Conservation (phyloP, 37 sponge, comb jelly and placozoan species). For the Haliclona indistincta region DNA sequence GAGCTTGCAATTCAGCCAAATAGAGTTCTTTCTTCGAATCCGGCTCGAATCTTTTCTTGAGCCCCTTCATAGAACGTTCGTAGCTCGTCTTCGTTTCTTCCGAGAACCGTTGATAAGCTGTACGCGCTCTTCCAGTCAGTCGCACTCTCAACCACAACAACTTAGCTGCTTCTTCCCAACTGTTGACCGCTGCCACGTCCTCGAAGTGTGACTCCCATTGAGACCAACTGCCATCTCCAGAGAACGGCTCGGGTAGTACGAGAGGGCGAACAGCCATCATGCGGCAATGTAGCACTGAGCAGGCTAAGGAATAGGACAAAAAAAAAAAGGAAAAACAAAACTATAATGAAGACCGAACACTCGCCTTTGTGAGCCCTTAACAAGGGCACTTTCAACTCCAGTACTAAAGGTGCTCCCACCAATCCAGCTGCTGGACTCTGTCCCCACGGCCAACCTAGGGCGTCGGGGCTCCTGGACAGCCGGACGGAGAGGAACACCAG, state of each 20-base stretch:
- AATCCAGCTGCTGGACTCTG: too few relatives aligned
- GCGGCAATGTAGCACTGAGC: too few relatives aligned
- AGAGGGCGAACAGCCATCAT: constrained; percentile 8
- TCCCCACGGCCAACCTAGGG: neutral
- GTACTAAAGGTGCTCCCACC: too few relatives aligned
- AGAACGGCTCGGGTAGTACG: constrained; percentile 33
- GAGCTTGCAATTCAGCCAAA: constrained; percentile 36
- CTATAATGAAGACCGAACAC: too few relatives aligned
- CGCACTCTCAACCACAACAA: constrained; percentile 38
- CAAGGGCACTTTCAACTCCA: too few relatives aligned
- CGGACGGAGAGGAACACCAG: neutral
- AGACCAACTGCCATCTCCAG: constrained; percentile 41
- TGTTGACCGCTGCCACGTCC: constrained; percentile 31
- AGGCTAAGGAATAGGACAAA: too few relatives aligned
- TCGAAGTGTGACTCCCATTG: constrained; percentile 37
- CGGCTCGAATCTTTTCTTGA: constrained; percentile 43
- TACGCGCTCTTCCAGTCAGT: constrained; percentile 29
- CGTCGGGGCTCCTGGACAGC: neutral
- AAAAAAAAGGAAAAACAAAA: too few relatives aligned
- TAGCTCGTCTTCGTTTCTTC: neutral
- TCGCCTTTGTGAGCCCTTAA: too few relatives aligned
- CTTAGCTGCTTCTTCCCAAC: constrained; percentile 36
- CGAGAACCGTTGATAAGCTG: constrained; percentile 15
- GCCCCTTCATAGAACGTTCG: neutral
- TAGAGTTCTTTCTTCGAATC: constrained; percentile 19